Percentiles rank a stretch among this genome's conserved stretches.
phyloP scores from a whole-genome alignment of 2,888 invertebrate species.

The Ornithoptera alexandrae region DNA sequence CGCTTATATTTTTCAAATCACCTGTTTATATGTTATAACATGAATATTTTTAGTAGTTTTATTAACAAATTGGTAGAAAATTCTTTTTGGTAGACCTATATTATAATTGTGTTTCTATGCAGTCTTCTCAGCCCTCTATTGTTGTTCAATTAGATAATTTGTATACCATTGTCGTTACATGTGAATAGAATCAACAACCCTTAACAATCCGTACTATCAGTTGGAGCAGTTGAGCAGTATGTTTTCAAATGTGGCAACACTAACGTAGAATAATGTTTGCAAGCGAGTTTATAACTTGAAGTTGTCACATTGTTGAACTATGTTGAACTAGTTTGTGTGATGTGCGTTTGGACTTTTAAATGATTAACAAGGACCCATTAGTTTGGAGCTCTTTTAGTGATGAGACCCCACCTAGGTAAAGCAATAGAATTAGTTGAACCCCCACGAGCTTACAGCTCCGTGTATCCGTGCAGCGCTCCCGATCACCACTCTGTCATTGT shows the following conservation, averaged over 20 bases:
- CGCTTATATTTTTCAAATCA: neutral
- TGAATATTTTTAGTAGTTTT: slow-evolving; percentile 15
- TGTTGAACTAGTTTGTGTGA: too few relatives aligned
- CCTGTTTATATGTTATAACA: neutral
- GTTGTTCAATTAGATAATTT: neutral
- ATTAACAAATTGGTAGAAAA: slow-evolving; percentile 36
- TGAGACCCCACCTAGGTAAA: neutral
- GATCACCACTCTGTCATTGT: slow-evolving; percentile 1
- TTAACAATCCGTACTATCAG: too few relatives aligned
- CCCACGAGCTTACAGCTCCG: neutral
- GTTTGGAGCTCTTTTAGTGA: too few relatives aligned
- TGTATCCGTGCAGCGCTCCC: slow-evolving; percentile 8
- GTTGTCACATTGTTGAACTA: too few relatives aligned
- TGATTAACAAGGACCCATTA: too few relatives aligned
- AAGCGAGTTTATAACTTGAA: too few relatives aligned
- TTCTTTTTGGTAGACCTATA: slow-evolving; percentile 32
- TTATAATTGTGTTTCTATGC: slow-evolving; percentile 2
- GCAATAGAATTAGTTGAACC: neutral
- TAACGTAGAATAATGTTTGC: too few relatives aligned
- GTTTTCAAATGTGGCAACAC: too few relatives aligned
- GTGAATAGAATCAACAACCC: too few relatives aligned
- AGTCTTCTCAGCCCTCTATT: neutral
- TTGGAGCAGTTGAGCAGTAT: too few relatives aligned
- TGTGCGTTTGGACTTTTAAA: too few relatives aligned
- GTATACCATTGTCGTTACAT: neutral